Evolutionary conservation across 2,113 vertebrate species (phyloP).

Genomic region (Mohoua ochrocephala): DNA sequence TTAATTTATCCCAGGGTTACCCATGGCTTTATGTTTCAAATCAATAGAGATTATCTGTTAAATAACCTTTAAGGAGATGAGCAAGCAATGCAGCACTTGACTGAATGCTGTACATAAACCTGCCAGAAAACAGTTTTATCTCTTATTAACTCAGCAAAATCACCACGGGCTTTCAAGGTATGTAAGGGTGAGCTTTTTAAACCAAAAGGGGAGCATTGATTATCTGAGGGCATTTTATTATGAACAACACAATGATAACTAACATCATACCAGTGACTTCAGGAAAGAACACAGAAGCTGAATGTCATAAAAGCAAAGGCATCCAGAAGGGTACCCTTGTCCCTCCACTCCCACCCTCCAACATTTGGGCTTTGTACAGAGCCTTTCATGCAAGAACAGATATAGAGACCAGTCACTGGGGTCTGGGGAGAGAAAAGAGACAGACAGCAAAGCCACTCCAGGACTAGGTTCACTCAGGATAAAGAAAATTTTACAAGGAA

Average conservation of each 20-base stretch:
- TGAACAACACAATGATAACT: neutral
- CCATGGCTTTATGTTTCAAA: neutral
- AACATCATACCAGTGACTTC: neutral
- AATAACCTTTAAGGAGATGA: conserved; percentile 3
- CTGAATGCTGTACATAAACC: neutral
- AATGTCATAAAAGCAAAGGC: neutral
- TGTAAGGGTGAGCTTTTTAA: neutral
- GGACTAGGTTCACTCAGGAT: neutral
- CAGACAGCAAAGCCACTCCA: neutral
- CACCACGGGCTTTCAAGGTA: neutral
- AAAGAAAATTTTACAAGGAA: neutral
- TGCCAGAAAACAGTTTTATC: neutral
- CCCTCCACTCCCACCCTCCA: neutral
- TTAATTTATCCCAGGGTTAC: neutral
- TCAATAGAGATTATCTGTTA: conserved; percentile 6
- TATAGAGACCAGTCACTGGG: neutral
- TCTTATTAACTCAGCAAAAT: neutral
- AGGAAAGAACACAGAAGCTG: neutral
- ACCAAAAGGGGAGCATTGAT: neutral
- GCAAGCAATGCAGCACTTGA: neutral
- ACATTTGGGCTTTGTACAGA: neutral
- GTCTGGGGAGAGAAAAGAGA: neutral
- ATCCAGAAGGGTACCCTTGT: neutral
- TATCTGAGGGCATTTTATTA: neutral
- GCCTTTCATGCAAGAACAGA: no score